Conservation (phyloP, 2,113 vertebrate species). For the Illadopsis cleaveri region DNA sequence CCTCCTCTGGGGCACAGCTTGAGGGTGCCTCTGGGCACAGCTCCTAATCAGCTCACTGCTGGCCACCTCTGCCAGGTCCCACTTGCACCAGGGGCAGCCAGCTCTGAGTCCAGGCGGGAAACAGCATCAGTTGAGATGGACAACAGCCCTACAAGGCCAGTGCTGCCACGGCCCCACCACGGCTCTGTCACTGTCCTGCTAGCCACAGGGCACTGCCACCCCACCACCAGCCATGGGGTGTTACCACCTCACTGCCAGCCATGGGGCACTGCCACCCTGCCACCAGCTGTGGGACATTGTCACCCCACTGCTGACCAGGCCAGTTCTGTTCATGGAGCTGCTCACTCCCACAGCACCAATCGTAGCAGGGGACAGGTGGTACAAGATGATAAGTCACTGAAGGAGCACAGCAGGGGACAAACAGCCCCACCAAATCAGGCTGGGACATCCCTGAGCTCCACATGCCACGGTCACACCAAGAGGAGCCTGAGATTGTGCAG, state of each 20-base stretch:
- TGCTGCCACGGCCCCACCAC: rapidly evolving
- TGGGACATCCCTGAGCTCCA: background rate
- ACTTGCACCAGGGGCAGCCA: background rate
- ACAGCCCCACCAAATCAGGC: rapidly evolving
- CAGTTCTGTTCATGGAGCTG: rapidly evolving
- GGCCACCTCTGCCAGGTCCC: background rate
- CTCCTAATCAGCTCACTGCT: background rate
- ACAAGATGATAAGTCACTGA: background rate
- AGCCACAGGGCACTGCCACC: background rate
- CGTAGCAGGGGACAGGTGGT: rapidly evolving
- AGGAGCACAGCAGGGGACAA: background rate
- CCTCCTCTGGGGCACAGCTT: background rate
- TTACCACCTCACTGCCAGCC: background rate
- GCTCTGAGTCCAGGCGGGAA: background rate
- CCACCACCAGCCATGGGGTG: rapidly evolving
- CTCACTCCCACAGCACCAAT: background rate
- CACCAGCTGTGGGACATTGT: background rate
- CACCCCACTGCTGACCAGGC: background rate
- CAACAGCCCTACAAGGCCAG: rapidly evolving
- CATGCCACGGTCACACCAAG: rapidly evolving
- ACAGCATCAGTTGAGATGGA: background rate
- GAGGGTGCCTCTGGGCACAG: rapidly evolving
- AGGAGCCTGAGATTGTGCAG: background rate
- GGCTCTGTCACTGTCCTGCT: background rate
- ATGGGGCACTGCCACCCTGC: background rate